Evolutionary conservation across 2,113 vertebrate genomes (phyloP), one percentile per base, ranked within the genome.

Genomic region (Coracopsis vasa): DNA sequence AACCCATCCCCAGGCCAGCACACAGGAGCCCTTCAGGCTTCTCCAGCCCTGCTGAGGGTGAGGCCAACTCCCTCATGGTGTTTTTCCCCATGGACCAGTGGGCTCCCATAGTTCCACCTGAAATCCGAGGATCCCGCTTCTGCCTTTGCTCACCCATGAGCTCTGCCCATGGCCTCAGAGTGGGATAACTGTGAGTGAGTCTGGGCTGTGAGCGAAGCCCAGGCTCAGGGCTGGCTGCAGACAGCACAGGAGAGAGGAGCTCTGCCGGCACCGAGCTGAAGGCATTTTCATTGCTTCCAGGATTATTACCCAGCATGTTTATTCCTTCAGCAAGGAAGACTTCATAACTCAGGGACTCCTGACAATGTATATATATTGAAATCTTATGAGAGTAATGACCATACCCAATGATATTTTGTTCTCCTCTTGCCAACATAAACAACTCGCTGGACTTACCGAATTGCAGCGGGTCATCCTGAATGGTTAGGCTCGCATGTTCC

Each of bases 211-310:
- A 94, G 44, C 13, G 28, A 72, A 75, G 81, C 80, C 81, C 29
- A 4, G 54, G 74, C 86, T 62, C 19, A 2, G 48, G 66, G 53
- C 77, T 70, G 78, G 28, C 84, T 87, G 92, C 65, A 73, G 78
- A 28, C 72, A 66, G 29, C 37, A 27, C 8, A 72, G 65, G 80
- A 80, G 82, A 72, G 53, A 72, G 73, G 53, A 61, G 92, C 79
- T 96, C 91, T 53, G 75, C 89, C 88, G 84, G 86, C 88, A 83
- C 74, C 1, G 2, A 77, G 45, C 69, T 58, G 75, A 71, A 97
- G 94, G 95, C 87, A 87, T 96, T 94, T 96, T 96, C 93, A 97
- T 94, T 95, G 93, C 96, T 97, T 95, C 94, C 96, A 97, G 95
- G 80, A 90, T 96, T 72, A 83, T 90, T 94, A 60, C 90, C 91